These are phyloP conservation scores for Micoletzkya japonica DNA, from an alignment of 2,888 invertebrate species.

Conservation along the genomic window DNA sequence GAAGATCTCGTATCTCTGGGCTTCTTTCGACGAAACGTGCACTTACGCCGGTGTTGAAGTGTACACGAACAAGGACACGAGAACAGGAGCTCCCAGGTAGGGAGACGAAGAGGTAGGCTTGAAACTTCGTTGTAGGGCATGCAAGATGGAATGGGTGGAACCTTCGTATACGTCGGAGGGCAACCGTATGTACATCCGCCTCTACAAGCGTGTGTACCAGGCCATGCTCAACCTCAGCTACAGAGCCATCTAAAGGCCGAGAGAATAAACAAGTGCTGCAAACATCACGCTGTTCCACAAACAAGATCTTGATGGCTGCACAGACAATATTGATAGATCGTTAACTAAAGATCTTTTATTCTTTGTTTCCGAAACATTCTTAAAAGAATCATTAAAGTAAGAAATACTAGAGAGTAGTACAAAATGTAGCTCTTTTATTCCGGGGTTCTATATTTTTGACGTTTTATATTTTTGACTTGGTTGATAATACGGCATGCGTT, in stretches of 20 bases:
- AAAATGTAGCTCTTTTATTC: too few relatives aligned
- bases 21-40: slow-evolving; percentile 2
- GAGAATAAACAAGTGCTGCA: too few relatives aligned
- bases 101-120: neutral
- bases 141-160: slow-evolving; percentile 6
- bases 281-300: too few relatives aligned
- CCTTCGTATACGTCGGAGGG: slow-evolving; percentile 20
- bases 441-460: too few relatives aligned
- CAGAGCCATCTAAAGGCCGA: slow-evolving; percentile 11
- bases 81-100: slow-evolving; percentile 10
- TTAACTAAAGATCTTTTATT: too few relatives aligned
- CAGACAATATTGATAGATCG: too few relatives aligned
- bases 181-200: slow-evolving; percentile 11
- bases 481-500: too few relatives aligned
- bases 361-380: too few relatives aligned
- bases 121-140: slow-evolving; percentile 7
- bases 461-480: too few relatives aligned
- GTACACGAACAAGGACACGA: slow-evolving; percentile 6
- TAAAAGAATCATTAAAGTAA: too few relatives aligned
- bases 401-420: too few relatives aligned
- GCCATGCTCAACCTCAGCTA: neutral
- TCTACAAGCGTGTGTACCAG: slow-evolving; percentile 14
- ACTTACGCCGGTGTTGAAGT: slow-evolving; percentile 9
- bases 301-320: too few relatives aligned
- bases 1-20: slow-evolving; percentile 15